Evolutionary conservation across 2,113 vertebrate genomes (phyloP).

Genomic region (Stigmatopora argus): DNA sequence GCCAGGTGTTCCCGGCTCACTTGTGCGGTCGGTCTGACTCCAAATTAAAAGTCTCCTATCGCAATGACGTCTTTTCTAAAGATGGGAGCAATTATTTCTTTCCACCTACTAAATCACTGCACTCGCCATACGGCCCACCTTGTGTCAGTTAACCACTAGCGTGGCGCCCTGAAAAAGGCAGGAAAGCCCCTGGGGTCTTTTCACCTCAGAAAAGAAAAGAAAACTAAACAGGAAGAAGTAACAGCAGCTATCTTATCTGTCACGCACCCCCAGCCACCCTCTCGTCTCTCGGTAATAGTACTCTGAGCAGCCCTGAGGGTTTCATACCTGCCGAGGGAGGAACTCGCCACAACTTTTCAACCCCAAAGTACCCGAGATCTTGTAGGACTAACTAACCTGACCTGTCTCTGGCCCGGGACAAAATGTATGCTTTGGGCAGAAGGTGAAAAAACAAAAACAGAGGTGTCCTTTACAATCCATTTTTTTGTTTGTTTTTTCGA

Average conservation of each 20-base stretch:
- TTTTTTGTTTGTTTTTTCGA: slow-evolving; percentile 1
- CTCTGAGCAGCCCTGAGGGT: slow-evolving; percentile 56
- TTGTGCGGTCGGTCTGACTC: slow-evolving; percentile 63
- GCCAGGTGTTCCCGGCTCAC: slow-evolving; percentile 76
- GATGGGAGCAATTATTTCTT: slow-evolving; percentile 69
- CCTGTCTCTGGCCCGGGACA: slow-evolving; percentile 56
- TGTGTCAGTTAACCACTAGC: slow-evolving; percentile 60
- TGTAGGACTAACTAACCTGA: slow-evolving; percentile 45
- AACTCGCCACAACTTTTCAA: slow-evolving; percentile 58
- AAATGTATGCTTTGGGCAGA: slow-evolving; percentile 40
- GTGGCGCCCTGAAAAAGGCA: slow-evolving; percentile 47
- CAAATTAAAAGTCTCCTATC: slow-evolving; percentile 75
- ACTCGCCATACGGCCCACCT: slow-evolving; percentile 69
- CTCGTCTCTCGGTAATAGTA: slow-evolving; percentile 43
- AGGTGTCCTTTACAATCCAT: background rate
- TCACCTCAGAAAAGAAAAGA: slow-evolving; percentile 16
- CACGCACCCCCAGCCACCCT: slow-evolving; percentile 28
- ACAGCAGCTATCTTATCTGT: slow-evolving; percentile 55
- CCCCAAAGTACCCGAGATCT: slow-evolving; percentile 43
- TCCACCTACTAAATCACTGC: slow-evolving; percentile 59
- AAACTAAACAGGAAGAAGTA: slow-evolving; percentile 42
- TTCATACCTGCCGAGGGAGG: slow-evolving; percentile 71
- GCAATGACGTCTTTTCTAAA: slow-evolving; percentile 63
- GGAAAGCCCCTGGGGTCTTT: slow-evolving; percentile 35
- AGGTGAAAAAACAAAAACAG: slow-evolving; percentile 37